phyloP scores from a whole-genome alignment of 2,797 vertebrate species.

The Helicolenus hilgendorfi region DNA sequence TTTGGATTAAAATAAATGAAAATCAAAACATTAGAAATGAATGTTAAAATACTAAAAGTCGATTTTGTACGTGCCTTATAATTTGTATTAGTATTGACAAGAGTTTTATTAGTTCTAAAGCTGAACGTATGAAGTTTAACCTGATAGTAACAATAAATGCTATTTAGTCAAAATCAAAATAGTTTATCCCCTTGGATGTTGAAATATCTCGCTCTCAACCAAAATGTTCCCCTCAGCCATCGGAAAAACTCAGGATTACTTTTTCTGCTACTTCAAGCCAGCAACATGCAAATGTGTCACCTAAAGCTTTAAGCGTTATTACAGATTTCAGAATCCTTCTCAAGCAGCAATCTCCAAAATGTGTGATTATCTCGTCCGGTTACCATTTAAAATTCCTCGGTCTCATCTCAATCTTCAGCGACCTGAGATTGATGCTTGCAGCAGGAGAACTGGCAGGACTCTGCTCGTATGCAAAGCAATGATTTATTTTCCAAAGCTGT shows the following conservation, averaged over 20 bases:
- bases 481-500: slow-evolving; percentile 11
- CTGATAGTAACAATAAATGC: background rate
- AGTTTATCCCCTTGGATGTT: background rate
- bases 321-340: slow-evolving; percentile 21
- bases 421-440: slow-evolving; percentile 19
- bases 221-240: background rate
- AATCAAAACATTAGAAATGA: background rate
- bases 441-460: slow-evolving; percentile 6
- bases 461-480: background rate
- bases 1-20: background rate
- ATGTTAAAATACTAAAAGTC: background rate
- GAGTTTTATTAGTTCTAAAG: background rate
- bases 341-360: slow-evolving; percentile 25
- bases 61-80: background rate
- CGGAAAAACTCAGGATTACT: background rate
- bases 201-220: background rate
- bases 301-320: slow-evolving; percentile 3
- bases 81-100: background rate
- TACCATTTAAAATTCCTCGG: slow-evolving; percentile 52
- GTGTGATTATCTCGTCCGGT: slow-evolving; percentile 33
- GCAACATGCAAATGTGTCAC: slow-evolving; percentile 24
- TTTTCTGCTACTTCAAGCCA: slow-evolving; percentile 10
- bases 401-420: slow-evolving; percentile 7
- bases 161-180: background rate
- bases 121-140: background rate